Conservation (phyloP, 2,888 invertebrate genomes). For the Agonopterix alstromeriana region DNA sequence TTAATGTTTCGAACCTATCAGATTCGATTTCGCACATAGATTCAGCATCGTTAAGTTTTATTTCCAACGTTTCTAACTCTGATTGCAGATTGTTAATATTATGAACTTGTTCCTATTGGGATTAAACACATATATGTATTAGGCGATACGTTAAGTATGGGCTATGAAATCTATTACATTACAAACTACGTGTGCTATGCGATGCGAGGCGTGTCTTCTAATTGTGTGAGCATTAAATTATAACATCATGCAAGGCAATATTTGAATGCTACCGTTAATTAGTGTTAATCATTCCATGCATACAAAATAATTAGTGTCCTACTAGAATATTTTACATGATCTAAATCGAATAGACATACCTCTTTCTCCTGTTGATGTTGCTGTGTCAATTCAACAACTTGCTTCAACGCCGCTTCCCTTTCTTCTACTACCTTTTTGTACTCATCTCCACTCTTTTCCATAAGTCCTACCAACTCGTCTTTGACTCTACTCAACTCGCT, state of each 20-base stretch:
- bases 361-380: conserved; percentile 57
- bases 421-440: conserved; percentile 54
- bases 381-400: conserved; percentile 44
- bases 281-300: too few species aligned
- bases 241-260: background rate
- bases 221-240: too few species aligned
- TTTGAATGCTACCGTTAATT: too few species aligned
- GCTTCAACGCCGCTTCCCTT: conserved; percentile 48
- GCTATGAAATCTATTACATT: too few species aligned
- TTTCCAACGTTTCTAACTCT: conserved; percentile 39
- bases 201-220: too few species aligned
- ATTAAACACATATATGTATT: conserved; percentile 16
- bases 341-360: conserved; percentile 35
- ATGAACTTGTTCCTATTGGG: conserved; percentile 44
- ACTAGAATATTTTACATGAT: too few species aligned
- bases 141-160: too few species aligned
- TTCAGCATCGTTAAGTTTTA: conserved; percentile 36
- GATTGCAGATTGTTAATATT: conserved; percentile 37
- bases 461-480: conserved; percentile 48
- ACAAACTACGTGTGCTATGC: too few species aligned
- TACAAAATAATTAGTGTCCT: too few species aligned
- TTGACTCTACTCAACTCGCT: conserved; percentile 48
- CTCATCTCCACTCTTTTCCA: conserved; percentile 56
- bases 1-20: conserved; percentile 28
- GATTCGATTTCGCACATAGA: conserved; percentile 13